Base-by-base conservation (phyloP, 2,113 vertebrate species). In the Psammodynastes pulverulentus region DNA sequence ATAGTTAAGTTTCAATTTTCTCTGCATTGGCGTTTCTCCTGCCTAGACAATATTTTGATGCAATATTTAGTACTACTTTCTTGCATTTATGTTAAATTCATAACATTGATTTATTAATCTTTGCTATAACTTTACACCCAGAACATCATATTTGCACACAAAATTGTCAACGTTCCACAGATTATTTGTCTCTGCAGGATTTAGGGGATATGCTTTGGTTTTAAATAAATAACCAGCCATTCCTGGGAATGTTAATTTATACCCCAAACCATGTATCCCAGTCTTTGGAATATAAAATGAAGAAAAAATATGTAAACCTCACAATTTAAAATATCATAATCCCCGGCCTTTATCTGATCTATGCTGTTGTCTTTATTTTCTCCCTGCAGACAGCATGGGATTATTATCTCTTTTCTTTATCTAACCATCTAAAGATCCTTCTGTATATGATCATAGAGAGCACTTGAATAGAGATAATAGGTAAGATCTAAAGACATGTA, bases 1-100 rank as follows among this genome's bases (percentile, higher is more conserved):
- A 90, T 9, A 3, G 45, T 58, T 21, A 19, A 6, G 91, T 92
- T 95, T 93, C 94, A 92, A 93, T 45, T 58, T 39, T 88, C 88
- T 94, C 67, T 52, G 7, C 43, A 21, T 84, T 92, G 39, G 84
- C 89, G 34, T 91, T 90, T 53, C 43, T 93, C 9, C 88, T 72
- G 86, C 10, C 24, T 43, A 46, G 49, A 17, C 4, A 58, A 58
- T 26, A 58, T 58, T 58, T 92, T 13, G n/a, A 3, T 43, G 93
- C 24, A 10, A 9, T 4, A 87, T 93, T 90, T 21, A 39, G 34
- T 43, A 88, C 9, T 62, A 90, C 1, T 91, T 48, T 17, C 34
- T 89, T 17, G 4, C 39, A 89, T 58, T 89, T 54, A 43, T 88
- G 67, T 34, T 0, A 0, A 6, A 19, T 49, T 84, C 89, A 79